A percentile compares a stretch with the other conserved stretches of the same genome.
Conservation (phyloP, 2,113 vertebrate species). For the Leptocoma aspasia region DNA sequence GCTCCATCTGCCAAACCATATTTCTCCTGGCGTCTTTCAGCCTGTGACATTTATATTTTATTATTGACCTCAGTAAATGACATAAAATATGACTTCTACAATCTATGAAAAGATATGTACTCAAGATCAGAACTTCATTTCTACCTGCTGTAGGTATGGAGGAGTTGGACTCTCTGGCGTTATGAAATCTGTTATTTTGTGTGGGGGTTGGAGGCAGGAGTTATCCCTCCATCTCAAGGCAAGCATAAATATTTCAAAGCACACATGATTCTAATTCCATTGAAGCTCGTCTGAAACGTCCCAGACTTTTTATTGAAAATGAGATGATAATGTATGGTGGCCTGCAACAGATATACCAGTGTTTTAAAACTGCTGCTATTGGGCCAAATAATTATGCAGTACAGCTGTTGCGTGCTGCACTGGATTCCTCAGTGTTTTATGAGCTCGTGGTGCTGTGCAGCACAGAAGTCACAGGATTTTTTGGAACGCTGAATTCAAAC, state of each 20-base stretch:
- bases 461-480: not conserved
- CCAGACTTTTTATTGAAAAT: slow-evolving; percentile 54
- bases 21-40: slow-evolving; percentile 50
- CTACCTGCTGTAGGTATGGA: slow-evolving; percentile 51
- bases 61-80: slow-evolving; percentile 61
- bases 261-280: slow-evolving; percentile 59
- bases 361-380: slow-evolving; percentile 29
- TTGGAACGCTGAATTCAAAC: not conserved
- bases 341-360: slow-evolving; percentile 49
- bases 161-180: not conserved
- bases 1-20: slow-evolving; percentile 35
- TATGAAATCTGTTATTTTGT: slow-evolving; percentile 22
- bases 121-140: slow-evolving; percentile 48
- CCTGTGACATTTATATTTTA: slow-evolving; percentile 61
- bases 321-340: slow-evolving; percentile 61
- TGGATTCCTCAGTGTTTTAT: slow-evolving; percentile 15
- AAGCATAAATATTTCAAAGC: slow-evolving; percentile 64
- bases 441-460: not conserved
- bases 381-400: slow-evolving; percentile 53
- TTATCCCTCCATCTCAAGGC: slow-evolving; percentile 53
- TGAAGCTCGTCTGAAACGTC: slow-evolving; percentile 50
- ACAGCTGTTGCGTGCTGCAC: slow-evolving; percentile 22
- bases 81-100: slow-evolving; percentile 45
- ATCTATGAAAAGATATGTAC: slow-evolving; percentile 10
- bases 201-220: not conserved